Conservation (phyloP, 2,888 invertebrate species). For the Mermis nigrescens region DNA sequence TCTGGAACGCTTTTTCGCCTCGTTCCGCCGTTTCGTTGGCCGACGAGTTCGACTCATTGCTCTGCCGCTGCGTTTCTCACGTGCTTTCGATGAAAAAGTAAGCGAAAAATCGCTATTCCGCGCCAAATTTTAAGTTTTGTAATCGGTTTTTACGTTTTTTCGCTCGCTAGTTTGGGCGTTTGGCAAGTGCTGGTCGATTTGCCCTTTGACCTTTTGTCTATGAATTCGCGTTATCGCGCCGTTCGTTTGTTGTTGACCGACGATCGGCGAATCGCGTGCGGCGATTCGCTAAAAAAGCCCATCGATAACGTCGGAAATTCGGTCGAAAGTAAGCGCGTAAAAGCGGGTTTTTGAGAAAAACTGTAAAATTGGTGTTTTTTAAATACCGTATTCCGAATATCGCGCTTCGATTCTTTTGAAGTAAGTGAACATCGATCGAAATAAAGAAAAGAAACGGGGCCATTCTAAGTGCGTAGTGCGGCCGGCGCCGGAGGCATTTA, state of each 20-base stretch:
- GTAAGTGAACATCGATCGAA: no score
- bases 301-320: background rate
- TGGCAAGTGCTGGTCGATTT: constrained; percentile 29
- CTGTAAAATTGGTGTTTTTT: no score
- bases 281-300: background rate
- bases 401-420: no score
- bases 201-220: constrained; percentile 18
- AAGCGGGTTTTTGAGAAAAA: background rate
- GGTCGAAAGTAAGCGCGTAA: background rate
- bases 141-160: background rate
- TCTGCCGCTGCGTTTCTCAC: background rate
- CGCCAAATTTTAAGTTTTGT: background rate
- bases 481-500: no score
- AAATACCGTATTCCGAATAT: no score
- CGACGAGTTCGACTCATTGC: background rate
- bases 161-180: constrained; percentile 20
- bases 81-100: background rate
- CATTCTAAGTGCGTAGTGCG: no score
- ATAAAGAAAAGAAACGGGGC: no score
- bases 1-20: background rate
- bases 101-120: background rate
- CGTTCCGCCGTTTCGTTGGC: background rate
- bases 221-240: background rate
- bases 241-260: background rate
- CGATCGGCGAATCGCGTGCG: background rate